Base-by-base conservation (phyloP, 1,140 invertebrate genomes). In the Hetaerina americana region DNA sequence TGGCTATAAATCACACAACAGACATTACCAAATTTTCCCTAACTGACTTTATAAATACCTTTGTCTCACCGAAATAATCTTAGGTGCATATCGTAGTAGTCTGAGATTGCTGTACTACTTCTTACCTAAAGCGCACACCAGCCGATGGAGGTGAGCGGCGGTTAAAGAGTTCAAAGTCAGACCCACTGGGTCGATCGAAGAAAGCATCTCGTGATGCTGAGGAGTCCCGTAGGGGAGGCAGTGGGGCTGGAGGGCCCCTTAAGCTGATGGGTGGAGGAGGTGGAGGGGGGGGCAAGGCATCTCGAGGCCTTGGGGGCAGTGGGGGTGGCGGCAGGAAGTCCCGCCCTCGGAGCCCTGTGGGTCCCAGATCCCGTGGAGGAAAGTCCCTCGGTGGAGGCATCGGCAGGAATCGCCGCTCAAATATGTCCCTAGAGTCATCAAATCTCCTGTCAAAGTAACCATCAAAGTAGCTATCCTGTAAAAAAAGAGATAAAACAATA, bases 121-220 rank as follows among this genome's bases (percentile, higher is more conserved):
- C 40, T 57, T 57, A 57, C 40, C 40, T 57, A 57, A 57, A 57
- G 40, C 40, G 82, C 74, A 81, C 82, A 72, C 80, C 81, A 69
- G 79, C 80, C 27, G 82, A 79, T 68, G 90, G 90, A 73, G 89
- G 89, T 74, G 90, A 91, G 76, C 91, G 84, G 73, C 91, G 85
- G 79, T 89, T 92, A 80, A 91, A 92, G 88, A 92, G 91, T 71
- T 90, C 88, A 79, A 92, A 92, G 73, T 91, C 90, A 76, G 84
- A 84, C 24, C 81, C 80, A 72, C 84, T 80, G 72, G 82, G 81
- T 73, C 84, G 83, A 73, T 79, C 83, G 81, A 28, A 85, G 81
- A 78, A 86, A 79, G 24, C 84, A 83, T 29, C 84, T 78, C 6
- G 74, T 70, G 80, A 79, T 68, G 79, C 79, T 26, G 80, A 68